Conservation (phyloP, 2,797 vertebrate species). For the Pyrocephalus nanus region DNA sequence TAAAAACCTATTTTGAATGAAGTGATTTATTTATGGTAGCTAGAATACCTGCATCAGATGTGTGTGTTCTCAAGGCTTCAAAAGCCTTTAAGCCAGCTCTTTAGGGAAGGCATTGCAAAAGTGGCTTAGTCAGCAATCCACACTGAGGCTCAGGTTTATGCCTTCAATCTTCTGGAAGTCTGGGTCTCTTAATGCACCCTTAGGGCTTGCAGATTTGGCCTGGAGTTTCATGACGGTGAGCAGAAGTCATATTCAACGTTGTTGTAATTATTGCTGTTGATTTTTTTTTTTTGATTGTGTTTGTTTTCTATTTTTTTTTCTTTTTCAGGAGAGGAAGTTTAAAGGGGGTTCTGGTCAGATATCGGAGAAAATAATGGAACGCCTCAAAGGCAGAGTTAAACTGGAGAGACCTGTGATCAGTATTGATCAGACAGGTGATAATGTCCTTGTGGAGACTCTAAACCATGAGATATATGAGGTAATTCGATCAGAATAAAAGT, state of each 20-base stretch:
- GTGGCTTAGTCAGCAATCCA: background rate
- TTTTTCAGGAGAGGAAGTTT: constrained; percentile 82
- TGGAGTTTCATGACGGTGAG: background rate
- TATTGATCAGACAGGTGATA: constrained; percentile 78
- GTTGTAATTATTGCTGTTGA: background rate
- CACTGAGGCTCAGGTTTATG: background rate
- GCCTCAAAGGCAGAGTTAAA: constrained; percentile 75
- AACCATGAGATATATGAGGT: constrained; percentile 79
- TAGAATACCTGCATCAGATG: background rate
- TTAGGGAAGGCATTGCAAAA: background rate
- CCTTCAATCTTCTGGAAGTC: background rate
- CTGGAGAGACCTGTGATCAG: constrained; percentile 74
- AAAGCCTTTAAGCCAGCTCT: background rate
- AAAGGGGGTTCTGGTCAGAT: constrained; percentile 80
- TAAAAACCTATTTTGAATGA: background rate
- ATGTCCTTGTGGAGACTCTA: constrained; percentile 76
- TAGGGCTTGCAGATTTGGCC: background rate
- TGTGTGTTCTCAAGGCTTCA: background rate
- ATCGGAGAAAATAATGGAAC: constrained; percentile 76
- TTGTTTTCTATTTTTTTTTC: background rate
- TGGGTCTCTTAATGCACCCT: background rate
- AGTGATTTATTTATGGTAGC: background rate
- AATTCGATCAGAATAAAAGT: constrained; percentile 63
- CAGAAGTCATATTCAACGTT: background rate
- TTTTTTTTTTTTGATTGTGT: constrained; percentile 13